Base-by-base conservation (phyloP, 1,140 invertebrate genomes). In the Achatina immaculata region DNA sequence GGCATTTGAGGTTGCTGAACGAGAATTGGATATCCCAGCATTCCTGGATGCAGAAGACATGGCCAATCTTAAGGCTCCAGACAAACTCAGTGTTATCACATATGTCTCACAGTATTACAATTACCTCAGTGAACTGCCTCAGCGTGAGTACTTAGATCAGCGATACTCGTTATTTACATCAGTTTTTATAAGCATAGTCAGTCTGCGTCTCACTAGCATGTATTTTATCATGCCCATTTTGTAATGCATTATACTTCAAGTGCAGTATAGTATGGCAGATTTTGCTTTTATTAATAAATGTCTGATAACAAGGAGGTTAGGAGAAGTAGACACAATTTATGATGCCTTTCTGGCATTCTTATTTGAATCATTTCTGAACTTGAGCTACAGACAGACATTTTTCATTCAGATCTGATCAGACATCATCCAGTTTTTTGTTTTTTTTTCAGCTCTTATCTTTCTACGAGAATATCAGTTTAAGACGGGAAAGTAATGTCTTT, bases 61-160 rank as follows among this genome's bases (percentile, higher is more conserved):
- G 97, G 95, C 90, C 62, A 85, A 82, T 0, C 86, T 91, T 74
- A 85, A 82, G 73, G 88, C 89, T 9, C 91, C 91, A 43, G 91
- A 92, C 82, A 89, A 86, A 85, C 87, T 91, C 58, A 96, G 95
- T 91, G 93, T 99, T 85, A 94, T 98, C 82, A 98, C 97, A 62
- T 99, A 99, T 89, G 94, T 99, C 68, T 96, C 97, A 68, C 97
- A 98, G 91, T 97, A 96, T 90, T 98, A 98, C 93, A 96, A 96
- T 92, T 94, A 93, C 80, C 96, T 96, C 87, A 93, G 89, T 55
- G 81, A 88, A 36, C 86, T 88, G 76, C 84, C 86, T 62, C 86
- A 87, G 83, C 84, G 91, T 91, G 83, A 84, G 88, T 81, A 31
- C 36, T 19, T n/a, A 42, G 21, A 42, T 51, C 48, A 24, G 24